A percentile compares a stretch with the other conserved stretches of the same genome.
These are phyloP conservation scores for Pelosia muscerda DNA, from an alignment of 2,888 invertebrate species.

Conservation along the genomic window DNA sequence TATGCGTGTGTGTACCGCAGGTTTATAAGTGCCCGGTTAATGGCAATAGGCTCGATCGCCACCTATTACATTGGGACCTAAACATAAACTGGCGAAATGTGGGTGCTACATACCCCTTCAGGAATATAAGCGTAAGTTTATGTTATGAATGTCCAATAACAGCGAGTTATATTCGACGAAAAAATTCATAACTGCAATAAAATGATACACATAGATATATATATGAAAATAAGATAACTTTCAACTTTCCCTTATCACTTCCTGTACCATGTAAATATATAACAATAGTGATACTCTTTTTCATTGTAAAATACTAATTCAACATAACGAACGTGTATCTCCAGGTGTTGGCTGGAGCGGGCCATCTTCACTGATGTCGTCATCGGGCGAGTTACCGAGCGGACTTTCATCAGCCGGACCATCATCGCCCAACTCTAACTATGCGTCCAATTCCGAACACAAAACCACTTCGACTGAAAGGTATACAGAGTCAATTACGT, in stretches of 20 bases:
- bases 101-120: too few relatives aligned
- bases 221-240: background rate
- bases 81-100: too few relatives aligned
- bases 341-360: slow-evolving; percentile 92
- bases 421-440: slow-evolving; percentile 92
- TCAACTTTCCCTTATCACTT: background rate
- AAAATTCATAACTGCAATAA: background rate
- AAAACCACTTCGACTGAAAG: slow-evolving; percentile 72
- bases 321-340: background rate
- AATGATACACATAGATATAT: too few relatives aligned
- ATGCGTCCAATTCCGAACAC: slow-evolving; percentile 71
- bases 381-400: slow-evolving; percentile 84
- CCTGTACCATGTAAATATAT: background rate
- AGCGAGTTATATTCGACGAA: background rate
- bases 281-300: background rate
- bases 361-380: slow-evolving; percentile 92
- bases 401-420: slow-evolving; percentile 92
- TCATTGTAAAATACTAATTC: background rate
- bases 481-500: slow-evolving; percentile 54
- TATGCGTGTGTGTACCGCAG: too few relatives aligned
- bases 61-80: too few relatives aligned
- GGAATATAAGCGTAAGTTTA: too few relatives aligned
- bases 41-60: too few relatives aligned
- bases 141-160: background rate
- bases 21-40: too few relatives aligned